Evolutionary conservation across 2,888 invertebrate genomes (phyloP).

Genomic region (Morpho achilles): DNA sequence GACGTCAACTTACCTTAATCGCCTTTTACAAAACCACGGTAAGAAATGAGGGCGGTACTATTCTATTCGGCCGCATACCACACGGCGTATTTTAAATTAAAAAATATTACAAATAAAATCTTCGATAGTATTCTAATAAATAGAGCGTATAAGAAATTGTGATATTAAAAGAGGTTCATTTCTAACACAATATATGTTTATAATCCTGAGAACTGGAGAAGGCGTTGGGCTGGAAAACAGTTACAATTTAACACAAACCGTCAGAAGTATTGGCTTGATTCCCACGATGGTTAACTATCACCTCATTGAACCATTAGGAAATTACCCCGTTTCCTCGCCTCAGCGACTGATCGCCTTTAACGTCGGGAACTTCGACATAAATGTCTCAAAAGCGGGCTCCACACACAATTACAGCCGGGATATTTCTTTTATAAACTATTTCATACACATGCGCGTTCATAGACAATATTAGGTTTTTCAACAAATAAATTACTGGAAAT

Average conservation of each 20-base stretch:
- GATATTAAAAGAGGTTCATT: no score
- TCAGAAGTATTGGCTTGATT: slow-evolving; percentile 50
- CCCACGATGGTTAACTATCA: slow-evolving; percentile 62
- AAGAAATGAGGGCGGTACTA: no score
- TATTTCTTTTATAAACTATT: slow-evolving; percentile 5
- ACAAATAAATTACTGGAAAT: no score
- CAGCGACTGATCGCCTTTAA: slow-evolving; percentile 52
- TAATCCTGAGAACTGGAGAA: slow-evolving; percentile 10
- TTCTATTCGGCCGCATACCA: no score
- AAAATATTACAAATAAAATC: no score
- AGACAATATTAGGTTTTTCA: slow-evolving; percentile 1
- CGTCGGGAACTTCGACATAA: slow-evolving; percentile 33
- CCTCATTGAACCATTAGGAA: slow-evolving; percentile 62
- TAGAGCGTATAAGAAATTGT: no score
- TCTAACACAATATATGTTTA: neutral
- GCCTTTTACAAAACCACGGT: no score
- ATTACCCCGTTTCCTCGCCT: slow-evolving; percentile 52
- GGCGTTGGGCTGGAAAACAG: slow-evolving; percentile 15
- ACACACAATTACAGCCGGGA: slow-evolving; percentile 14
- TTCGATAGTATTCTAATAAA: no score
- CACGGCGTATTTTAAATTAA: no score
- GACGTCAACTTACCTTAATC: no score
- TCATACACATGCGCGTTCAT: neutral
- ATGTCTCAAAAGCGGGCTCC: slow-evolving; percentile 17
- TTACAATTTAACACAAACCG: slow-evolving; percentile 26